phyloP scores from a whole-genome alignment of 2,888 invertebrate species.

The Catotricha subobsoleta region DNA sequence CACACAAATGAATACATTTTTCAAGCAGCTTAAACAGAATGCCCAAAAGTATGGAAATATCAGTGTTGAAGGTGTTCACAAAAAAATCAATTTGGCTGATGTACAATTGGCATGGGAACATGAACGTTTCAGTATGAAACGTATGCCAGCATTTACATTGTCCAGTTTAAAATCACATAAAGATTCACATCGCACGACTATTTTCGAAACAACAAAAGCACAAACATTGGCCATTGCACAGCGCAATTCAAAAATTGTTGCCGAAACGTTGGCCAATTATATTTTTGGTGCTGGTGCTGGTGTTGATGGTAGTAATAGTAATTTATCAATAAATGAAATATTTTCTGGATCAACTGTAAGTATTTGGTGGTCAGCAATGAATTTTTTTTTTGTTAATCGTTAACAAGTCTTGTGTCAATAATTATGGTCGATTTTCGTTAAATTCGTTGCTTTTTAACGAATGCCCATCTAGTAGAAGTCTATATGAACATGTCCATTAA shows the following conservation, averaged over 20 bases:
- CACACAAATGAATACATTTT: constrained; percentile 49
- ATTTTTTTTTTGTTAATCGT: background rate
- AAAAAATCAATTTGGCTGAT: constrained; percentile 93
- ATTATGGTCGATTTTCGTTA: too few relatives aligned
- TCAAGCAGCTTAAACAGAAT: constrained; percentile 41
- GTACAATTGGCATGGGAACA: constrained; percentile 91
- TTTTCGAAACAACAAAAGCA: constrained; percentile 20
- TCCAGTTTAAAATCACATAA: constrained; percentile 44
- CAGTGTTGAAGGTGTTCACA: constrained; percentile 57
- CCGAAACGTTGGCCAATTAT: constrained; percentile 68
- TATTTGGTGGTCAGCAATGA: background rate
- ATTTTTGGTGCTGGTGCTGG: constrained; percentile 49
- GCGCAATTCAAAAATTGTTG: constrained; percentile 51
- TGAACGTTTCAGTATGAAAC: constrained; percentile 82
- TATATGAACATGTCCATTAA: too few relatives aligned
- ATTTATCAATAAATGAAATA: background rate
- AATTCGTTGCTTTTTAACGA: too few relatives aligned
- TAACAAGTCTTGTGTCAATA: too few relatives aligned
- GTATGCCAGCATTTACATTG: constrained; percentile 80
- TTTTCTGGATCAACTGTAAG: constrained; percentile 3
- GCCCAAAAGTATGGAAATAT: constrained; percentile 33
- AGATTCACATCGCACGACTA: constrained; percentile 23
- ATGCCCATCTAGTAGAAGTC: too few relatives aligned
- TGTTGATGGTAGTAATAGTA: constrained; percentile 1
- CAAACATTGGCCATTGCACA: constrained; percentile 13